Percentiles rank a stretch among this genome's conserved stretches.
Evolutionary conservation across 2,113 vertebrate genomes (phyloP).

Genomic region (Poeciliopsis turrubarensis): DNA sequence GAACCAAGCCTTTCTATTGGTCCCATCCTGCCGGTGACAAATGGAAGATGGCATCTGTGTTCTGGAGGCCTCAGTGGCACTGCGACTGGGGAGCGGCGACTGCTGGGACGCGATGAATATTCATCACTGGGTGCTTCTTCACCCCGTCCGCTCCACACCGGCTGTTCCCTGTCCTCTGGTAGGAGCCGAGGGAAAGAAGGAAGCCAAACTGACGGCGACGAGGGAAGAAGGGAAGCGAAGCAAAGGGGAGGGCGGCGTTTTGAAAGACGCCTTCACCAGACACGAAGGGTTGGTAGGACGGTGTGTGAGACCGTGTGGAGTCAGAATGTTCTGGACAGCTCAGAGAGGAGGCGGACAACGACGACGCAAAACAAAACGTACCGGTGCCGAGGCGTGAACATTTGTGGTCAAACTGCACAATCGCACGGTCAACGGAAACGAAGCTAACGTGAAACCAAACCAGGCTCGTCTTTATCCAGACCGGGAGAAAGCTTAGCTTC

Average conservation of each 20-base stretch:
- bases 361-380: background rate
- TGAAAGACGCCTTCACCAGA: conserved; percentile 40
- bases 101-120: conserved; percentile 53
- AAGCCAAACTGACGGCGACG: conserved; percentile 24
- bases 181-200: conserved; percentile 5
- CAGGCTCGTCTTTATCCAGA: background rate
- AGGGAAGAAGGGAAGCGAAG: conserved; percentile 7
- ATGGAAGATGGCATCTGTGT: conserved; percentile 47
- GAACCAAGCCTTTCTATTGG: conserved; percentile 28
- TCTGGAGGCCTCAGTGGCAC: conserved; percentile 35
- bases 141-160: conserved; percentile 33
- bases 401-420: no score
- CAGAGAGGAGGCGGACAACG: conserved; percentile 16
- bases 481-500: background rate
- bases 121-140: conserved; percentile 47
- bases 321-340: conserved; percentile 7
- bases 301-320: background rate
- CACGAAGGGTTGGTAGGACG: conserved; percentile 10
- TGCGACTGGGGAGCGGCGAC: conserved; percentile 21
- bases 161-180: conserved; percentile 40
- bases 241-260: conserved; percentile 8
- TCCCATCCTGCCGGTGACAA: conserved; percentile 41
- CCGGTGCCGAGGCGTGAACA: conserved; percentile 1
- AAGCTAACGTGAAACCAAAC: background rate
- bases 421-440: no score